Base-by-base conservation (phyloP, 2,888 invertebrate genomes). In the Perizoma flavofasciatum region DNA sequence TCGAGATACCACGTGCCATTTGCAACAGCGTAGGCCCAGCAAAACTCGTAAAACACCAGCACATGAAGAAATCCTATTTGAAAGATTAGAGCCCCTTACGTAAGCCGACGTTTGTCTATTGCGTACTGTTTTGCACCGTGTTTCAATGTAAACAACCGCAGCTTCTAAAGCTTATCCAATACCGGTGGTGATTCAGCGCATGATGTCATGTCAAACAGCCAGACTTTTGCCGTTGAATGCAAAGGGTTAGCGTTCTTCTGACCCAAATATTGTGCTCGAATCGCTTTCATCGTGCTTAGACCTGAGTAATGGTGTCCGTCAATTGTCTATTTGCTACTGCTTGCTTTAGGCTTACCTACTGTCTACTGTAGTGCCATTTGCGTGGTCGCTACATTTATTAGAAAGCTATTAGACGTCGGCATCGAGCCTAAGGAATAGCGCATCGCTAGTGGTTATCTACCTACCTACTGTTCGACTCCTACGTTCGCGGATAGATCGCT, bases 351-450 rank as follows among this genome's bases (percentile, higher is more conserved):
- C 22, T 3, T 22, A 3, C 22, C 22, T 22, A 22, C 43, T 39
- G 37, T 49, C 50, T 37, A 51, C 54, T 34, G 62, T 51, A 44
- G 48, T 45, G 61, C 53, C 59, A 40, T 41, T 52, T 55, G 69
- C 69, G 70, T 61, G 49, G 56, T 61, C 68, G 76, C 77, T 75
- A 79, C 83, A 83, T 77, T 82, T 78, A 87, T 88, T 89, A 90
- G 90, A 90, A 90, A 90, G 89, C 83, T 81, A 22, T 22, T 22
- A 75, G 75, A 76, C 56, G 50, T 59, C 77, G 79, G 73, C 76
- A 77, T 80, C 78, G 79, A 80, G 79, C 79, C 79, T 79, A 81
- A 81, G 85, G 82, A 83, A 82, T 77, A 82, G 71, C 71, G 73
- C 71, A 75, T 68, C 73, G 75, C 73, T 37, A 37, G 37, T 10